Base-by-base conservation (phyloP, 2,888 invertebrate species). In the Meiosimyza platycephala region DNA sequence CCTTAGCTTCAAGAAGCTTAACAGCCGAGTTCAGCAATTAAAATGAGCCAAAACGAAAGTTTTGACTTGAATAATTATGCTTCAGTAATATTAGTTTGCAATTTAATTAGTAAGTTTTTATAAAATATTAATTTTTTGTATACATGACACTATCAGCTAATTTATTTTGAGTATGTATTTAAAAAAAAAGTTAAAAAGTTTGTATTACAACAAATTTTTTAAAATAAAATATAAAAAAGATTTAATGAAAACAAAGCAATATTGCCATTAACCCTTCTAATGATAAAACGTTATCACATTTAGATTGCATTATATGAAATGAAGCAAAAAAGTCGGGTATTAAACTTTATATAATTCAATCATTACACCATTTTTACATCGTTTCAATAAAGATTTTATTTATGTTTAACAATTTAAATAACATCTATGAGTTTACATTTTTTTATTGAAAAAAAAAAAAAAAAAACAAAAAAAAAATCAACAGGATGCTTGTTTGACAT, bases 311-410 rank as follows among this genome's bases (percentile, higher is more conserved):
- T 40, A 12, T 33, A 33, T 11, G 11, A 6, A 62, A 40, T 33
- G 33, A 16, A 47, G 33, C 60, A 62, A 62, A 13, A n/a, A 18
- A 40, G n/a, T 3, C 5, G 15, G 22, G 22, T 22, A 22, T 22
- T 1, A 62, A 62, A 47, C 7, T 62, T 3, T 40, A 33, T 47
- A 62, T 52, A 51, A 28, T 64, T 64, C 52, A 64, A 64, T 64
- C 51, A 28, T 64, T 51, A 64, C 64, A 64, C 22, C 52, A n/a
- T 64, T 64, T 64, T 48, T 50, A 22, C 64, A 64, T 50, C 64
- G 15, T 51, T 64, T 40, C 50, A 64, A 28, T 64, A 18, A 28
- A 64, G 6, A 2, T 51, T 51, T 65, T 51, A 22, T 51, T 51
- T 52, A 28, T 28, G 4, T 28, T 28, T 28, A 4, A 40, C 28